Conservation (phyloP, 1,140 invertebrate genomes). For the Achroia grisella region DNA sequence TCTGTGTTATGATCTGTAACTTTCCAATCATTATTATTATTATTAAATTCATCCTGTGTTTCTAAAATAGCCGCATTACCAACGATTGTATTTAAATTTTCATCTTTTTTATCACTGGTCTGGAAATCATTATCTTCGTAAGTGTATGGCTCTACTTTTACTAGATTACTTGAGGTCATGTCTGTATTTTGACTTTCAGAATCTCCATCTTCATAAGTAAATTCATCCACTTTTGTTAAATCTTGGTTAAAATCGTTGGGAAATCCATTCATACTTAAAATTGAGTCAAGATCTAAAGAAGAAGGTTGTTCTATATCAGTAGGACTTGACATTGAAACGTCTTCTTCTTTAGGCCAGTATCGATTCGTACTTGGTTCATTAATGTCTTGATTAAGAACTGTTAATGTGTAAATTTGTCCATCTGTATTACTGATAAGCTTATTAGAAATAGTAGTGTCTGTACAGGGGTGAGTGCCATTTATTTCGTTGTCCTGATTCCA, state of each 20-base stretch:
- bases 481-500: constrained; percentile 80
- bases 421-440: constrained; percentile 73
- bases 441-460: constrained; percentile 64
- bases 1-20: constrained; percentile 80
- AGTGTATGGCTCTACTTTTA: constrained; percentile 78
- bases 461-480: constrained; percentile 65
- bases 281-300: constrained; percentile 78
- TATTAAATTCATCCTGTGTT: constrained; percentile 76
- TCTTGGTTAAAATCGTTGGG: constrained; percentile 71
- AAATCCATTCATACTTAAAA: constrained; percentile 78
- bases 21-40: constrained; percentile 88
- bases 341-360: constrained; percentile 71
- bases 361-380: constrained; percentile 71
- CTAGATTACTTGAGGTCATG: constrained; percentile 75
- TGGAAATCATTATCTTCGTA: constrained; percentile 82
- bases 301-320: constrained; percentile 74
- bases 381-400: constrained; percentile 79
- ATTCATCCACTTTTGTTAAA: constrained; percentile 76
- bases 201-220: constrained; percentile 75
- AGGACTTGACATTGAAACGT: constrained; percentile 76
- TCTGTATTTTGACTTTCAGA: constrained; percentile 78
- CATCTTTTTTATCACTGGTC: constrained; percentile 78
- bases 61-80: constrained; percentile 69
- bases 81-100: constrained; percentile 59
- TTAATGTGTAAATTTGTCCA: constrained; percentile 79